phyloP scores from a whole-genome alignment of 2,113 vertebrate genomes.

The Stegostoma tigrinum region DNA sequence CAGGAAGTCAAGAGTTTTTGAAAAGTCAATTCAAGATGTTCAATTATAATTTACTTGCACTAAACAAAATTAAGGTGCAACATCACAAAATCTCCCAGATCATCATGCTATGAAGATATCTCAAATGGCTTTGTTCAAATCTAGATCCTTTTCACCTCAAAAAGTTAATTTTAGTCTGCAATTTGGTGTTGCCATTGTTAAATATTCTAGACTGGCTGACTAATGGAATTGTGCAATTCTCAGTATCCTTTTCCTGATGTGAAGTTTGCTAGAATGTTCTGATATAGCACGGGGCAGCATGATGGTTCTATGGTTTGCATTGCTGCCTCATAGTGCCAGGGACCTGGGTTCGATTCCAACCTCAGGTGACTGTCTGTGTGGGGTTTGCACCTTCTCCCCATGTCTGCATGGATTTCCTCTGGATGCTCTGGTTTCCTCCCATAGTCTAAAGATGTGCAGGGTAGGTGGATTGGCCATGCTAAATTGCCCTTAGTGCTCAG shows the following conservation, averaged over 20 bases:
- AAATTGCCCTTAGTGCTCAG: too few relatives aligned
- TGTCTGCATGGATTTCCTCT: too few relatives aligned
- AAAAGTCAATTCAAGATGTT: neutral
- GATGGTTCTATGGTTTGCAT: too few relatives aligned
- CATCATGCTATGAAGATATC: neutral
- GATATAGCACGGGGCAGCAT: too few relatives aligned
- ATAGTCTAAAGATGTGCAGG: too few relatives aligned
- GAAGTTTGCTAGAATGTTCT: neutral
- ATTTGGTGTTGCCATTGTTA: neutral
- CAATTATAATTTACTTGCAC: neutral
- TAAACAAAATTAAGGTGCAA: neutral
- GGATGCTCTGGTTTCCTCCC: too few relatives aligned
- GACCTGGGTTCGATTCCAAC: too few relatives aligned
- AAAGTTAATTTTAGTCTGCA: neutral
- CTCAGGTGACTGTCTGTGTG: too few relatives aligned
- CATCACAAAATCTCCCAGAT: neutral
- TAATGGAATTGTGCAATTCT: too few relatives aligned
- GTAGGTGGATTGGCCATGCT: too few relatives aligned
- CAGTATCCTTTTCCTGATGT: neutral
- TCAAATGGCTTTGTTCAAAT: neutral
- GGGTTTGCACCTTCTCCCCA: too few relatives aligned
- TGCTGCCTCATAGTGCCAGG: too few relatives aligned
- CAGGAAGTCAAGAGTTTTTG: neutral
- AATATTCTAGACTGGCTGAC: neutral
- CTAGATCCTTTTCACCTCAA: neutral